Percentiles rank a stretch among this genome's conserved stretches.
Conservation (phyloP, 2,113 vertebrate species). For the Hydropotes inermis region DNA sequence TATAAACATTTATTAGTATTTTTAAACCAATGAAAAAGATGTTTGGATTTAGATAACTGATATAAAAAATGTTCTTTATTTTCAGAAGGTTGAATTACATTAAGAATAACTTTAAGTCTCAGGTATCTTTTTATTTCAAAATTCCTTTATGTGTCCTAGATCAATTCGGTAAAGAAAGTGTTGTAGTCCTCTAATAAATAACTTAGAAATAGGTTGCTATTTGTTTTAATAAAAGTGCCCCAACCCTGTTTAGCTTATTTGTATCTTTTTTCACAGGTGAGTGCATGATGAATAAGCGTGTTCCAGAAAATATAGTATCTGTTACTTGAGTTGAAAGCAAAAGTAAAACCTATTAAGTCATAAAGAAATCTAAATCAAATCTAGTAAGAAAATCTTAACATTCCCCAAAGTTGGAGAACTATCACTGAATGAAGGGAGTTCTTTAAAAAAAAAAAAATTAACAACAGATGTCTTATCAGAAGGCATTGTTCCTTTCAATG, state of each 20-base stretch:
- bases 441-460: slow-evolving; percentile 15
- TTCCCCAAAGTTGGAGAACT: not conserved
- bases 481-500: not conserved
- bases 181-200: not conserved
- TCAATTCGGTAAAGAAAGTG: not conserved
- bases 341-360: not conserved
- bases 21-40: not conserved
- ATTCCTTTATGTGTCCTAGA: not conserved
- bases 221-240: not conserved
- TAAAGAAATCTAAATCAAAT: not conserved
- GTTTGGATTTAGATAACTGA: not conserved
- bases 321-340: not conserved
- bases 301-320: not conserved
- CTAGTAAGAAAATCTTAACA: not conserved
- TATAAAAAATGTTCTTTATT: not conserved
- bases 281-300: not conserved
- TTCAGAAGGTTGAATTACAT: not conserved
- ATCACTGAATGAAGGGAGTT: not conserved
- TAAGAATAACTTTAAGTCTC: not conserved
- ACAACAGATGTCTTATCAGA: not conserved
- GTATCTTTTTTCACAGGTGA: not conserved
- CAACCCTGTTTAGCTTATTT: not conserved
- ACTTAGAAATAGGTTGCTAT: not conserved
- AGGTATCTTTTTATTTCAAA: not conserved
- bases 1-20: not conserved